Evolutionary conservation across 2,113 vertebrate species (phyloP).

Genomic region (Vombatus ursinus): DNA sequence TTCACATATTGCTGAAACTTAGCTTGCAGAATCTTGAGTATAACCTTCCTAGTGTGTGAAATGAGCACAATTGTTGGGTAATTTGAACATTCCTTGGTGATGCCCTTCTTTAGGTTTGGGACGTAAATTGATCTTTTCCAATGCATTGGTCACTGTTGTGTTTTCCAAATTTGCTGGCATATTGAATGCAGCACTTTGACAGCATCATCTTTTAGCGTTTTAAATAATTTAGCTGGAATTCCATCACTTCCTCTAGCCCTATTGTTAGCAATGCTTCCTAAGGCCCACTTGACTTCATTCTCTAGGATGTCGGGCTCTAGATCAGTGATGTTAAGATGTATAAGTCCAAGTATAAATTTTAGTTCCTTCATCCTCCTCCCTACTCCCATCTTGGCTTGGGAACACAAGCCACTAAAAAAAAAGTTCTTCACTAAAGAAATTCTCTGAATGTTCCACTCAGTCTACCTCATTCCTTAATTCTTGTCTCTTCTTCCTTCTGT

Average conservation of each 20-base stretch:
- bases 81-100: no score
- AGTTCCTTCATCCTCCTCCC: background rate
- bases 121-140: no score
- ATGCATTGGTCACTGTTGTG: background rate
- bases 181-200: background rate
- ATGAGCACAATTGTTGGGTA: no score
- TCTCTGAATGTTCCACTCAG: background rate
- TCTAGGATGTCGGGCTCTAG: background rate
- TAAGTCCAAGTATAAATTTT: background rate
- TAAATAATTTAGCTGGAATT: background rate
- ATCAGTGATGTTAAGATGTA: background rate
- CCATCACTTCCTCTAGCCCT: background rate
- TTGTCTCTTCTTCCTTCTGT: slow-evolving; percentile 2
- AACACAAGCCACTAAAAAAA: background rate
- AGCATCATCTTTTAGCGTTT: background rate
- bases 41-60: no score
- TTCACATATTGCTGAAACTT: no score
- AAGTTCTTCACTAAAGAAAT: background rate
- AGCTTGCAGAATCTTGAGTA: no score
- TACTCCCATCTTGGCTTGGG: background rate
- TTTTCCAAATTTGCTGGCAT: background rate
- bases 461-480: slow-evolving; percentile 7
- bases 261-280: background rate
- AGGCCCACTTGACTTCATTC: background rate
- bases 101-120: no score